Base-by-base conservation (phyloP, 1,140 invertebrate genomes). In the Aphidius ervi region DNA sequence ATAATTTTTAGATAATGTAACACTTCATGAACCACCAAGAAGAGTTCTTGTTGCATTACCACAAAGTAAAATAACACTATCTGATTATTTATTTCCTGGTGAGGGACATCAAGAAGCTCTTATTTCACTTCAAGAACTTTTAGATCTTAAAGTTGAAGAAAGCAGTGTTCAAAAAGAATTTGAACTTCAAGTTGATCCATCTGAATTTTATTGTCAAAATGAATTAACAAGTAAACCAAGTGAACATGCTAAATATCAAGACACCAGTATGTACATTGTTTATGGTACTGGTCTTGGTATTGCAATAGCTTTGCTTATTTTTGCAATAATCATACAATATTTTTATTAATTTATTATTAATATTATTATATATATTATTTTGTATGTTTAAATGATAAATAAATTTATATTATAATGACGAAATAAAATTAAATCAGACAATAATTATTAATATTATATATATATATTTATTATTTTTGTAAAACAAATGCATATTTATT, bases 11-110 rank as follows among this genome's bases (percentile, higher is more conserved):
- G 85, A 83, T 73, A 85, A 86, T 72, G 78, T 87, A 74, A 87
- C 87, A 72, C 68, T 92, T 67, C 86, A 93, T 70, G 90, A 93
- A 73, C 89, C 90, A 31, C 92, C 92, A 5, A 80, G 90, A 48
- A 77, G 91, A 66, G 89, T 93, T 4, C 80, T 92, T 56, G 86
- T 90, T 6, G 82, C 84, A 37, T 71, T 90, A 7, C 84, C 85
- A 40, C 79, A 84, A 37, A 85, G 83, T 41, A 81, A 83, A 62
- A 73, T 93, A 23, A 85, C 85, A 23, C 81, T 93, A 6, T 92
- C 88, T 56, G 91, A 93, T 75, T 94, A 94, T 75, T 75, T 92
- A 46, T 94, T 93, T 71, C 90, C 90, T 59, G 91, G 91, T 6
- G 91, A 94, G 79, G 87, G 86, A 3, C 82, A 86, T 0, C 83